A percentile compares a stretch with the other conserved stretches of the same genome.
phyloP scores from a whole-genome alignment of 2,113 vertebrate genomes.

The Gobiocypris rarus region DNA sequence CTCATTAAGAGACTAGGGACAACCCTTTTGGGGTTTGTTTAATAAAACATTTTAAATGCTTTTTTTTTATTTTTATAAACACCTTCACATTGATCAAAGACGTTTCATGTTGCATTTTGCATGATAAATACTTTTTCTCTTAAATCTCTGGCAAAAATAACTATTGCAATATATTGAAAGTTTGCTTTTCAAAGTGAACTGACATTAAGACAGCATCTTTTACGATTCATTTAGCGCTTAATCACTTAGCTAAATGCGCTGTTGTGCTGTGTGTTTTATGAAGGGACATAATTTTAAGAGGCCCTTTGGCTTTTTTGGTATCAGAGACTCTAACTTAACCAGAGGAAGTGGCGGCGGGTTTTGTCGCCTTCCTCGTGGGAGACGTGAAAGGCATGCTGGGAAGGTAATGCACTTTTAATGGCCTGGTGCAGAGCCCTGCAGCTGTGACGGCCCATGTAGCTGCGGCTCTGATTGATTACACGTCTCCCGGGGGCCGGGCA shows the following conservation, averaged over 20 bases:
- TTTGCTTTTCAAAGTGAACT: background rate
- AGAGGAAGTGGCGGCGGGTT: slow-evolving; percentile 31
- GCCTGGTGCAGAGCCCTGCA: slow-evolving; percentile 58
- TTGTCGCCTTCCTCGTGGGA: slow-evolving; percentile 11
- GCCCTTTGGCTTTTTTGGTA: background rate
- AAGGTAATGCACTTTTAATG: slow-evolving; percentile 74
- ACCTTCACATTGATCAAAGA: background rate
- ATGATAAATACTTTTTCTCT: background rate
- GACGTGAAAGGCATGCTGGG: slow-evolving; percentile 62
- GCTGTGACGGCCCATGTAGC: slow-evolving; percentile 34
- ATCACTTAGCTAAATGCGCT: background rate
- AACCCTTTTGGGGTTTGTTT: background rate
- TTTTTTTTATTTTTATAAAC: background rate
- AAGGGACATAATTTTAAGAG: slow-evolving; percentile 7
- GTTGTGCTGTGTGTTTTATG: background rate
- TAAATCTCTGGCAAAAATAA: background rate
- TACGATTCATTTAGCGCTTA: background rate
- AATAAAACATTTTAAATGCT: background rate
- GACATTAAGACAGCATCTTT: slow-evolving; percentile 1
- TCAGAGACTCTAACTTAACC: slow-evolving; percentile 25
- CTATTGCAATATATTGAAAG: background rate
- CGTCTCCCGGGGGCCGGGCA: slow-evolving; percentile 53
- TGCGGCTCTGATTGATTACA: slow-evolving; percentile 66
- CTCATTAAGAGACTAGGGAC: no score
- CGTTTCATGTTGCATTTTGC: background rate